phyloP scores from a whole-genome alignment of 2,797 vertebrate species.

The Masticophis lateralis region DNA sequence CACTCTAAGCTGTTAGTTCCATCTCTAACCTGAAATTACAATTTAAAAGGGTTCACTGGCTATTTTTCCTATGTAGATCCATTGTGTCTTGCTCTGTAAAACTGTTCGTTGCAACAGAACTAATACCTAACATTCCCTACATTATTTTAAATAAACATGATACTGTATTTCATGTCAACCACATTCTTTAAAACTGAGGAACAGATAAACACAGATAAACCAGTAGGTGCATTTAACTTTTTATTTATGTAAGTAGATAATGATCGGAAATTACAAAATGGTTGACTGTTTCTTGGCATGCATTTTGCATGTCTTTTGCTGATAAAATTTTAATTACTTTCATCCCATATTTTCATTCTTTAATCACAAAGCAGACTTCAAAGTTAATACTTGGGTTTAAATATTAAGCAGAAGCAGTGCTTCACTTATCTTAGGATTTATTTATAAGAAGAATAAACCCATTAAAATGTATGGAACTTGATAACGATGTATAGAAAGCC shows the following conservation, averaged over 20 bases:
- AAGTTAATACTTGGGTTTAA: background rate
- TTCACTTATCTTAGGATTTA: background rate
- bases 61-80: background rate
- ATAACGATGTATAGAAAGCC: background rate
- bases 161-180: background rate
- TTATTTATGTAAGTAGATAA: constrained; percentile 28
- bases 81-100: background rate
- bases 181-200: constrained; percentile 20
- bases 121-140: background rate
- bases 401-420: constrained; percentile 13
- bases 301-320: background rate
- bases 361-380: constrained; percentile 8
- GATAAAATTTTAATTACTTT: background rate
- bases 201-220: constrained; percentile 7
- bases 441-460: background rate
- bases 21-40: background rate
- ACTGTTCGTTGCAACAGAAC: background rate
- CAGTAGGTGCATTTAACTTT: constrained; percentile 7
- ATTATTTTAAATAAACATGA: background rate
- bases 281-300: constrained; percentile 4
- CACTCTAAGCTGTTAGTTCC: background rate
- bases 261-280: constrained; percentile 8
- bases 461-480: background rate
- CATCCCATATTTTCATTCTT: background rate
- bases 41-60: background rate